A percentile compares a stretch with the other conserved stretches of the same genome.
phyloP scores from a whole-genome alignment of 2,888 invertebrate species.

The Andrena fulva region DNA sequence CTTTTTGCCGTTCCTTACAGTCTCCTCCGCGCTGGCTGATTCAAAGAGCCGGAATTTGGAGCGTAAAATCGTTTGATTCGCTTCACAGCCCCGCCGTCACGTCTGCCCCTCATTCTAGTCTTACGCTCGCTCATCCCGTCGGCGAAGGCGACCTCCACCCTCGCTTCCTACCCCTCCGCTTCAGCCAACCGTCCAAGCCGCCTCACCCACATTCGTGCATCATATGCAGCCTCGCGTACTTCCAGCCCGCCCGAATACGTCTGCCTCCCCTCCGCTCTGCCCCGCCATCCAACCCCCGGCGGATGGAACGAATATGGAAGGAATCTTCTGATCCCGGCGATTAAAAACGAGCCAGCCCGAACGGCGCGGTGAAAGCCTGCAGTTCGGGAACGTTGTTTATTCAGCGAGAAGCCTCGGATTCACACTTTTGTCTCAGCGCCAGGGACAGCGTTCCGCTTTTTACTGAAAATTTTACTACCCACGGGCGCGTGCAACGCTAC shows the following conservation, averaged over 20 bases:
- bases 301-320: background rate
- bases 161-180: constrained; percentile 32
- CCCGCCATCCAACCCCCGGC: background rate
- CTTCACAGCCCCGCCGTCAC: constrained; percentile 78
- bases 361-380: constrained; percentile 3
- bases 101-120: constrained; percentile 72
- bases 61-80: constrained; percentile 84
- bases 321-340: background rate
- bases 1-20: constrained; percentile 63
- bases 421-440: background rate
- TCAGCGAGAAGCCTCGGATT: background rate
- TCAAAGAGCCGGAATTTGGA: constrained; percentile 79
- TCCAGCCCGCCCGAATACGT: constrained; percentile 14
- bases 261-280: background rate
- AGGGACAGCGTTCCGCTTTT: background rate
- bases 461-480: background rate
- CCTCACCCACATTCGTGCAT: constrained; percentile 45
- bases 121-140: constrained; percentile 50
- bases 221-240: constrained; percentile 41
- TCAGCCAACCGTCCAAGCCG: constrained; percentile 36
- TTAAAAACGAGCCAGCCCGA: constrained; percentile 13
- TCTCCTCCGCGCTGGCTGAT: constrained; percentile 59
- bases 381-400: constrained; percentile 1
- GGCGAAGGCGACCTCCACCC: constrained; percentile 50
- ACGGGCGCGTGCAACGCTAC: background rate